Base-by-base conservation (phyloP, 2,113 vertebrate species). In the Tricholaema leucomelas region DNA sequence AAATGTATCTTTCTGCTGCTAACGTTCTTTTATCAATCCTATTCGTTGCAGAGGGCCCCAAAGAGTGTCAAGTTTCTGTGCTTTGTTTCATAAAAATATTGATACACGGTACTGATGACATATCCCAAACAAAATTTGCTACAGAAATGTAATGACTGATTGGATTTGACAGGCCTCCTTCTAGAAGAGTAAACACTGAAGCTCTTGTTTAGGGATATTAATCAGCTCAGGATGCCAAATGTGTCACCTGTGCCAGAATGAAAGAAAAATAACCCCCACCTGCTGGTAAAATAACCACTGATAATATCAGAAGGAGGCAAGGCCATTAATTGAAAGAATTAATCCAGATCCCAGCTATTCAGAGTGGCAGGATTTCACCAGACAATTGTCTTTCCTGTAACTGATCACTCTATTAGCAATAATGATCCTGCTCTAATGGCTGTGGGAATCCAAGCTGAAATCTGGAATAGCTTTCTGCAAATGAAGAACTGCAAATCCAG, bases 161-260 rank as follows among this genome's bases (percentile, higher is more conserved):
- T 92, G 75, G 63, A 89, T 87, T 85, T 94, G 85, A 95, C 81
- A 88, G 81, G 72, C 33, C 77, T 92, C 79, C 30, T 92, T 81
- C 85, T 87, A 90, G 70, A 87, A 69, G 25, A 74, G 85, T 83
- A 90, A 94, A 89, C 82, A 92, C 61, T n/a, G 65, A 84, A 88
- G 83, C 83, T 67, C 83, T 92, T 90, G 58, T 84, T 95, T 84
- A 81, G 72, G 31, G 40, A 44, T 83, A 87, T 91, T 87, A 87
- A 95, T 92, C 83, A 92, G 66, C 52, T 85, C 55, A 59, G 61
- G 55, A 85, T 83, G 81, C 31, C 72, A 85, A 71, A 60, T 0
- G 0, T 50, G 74, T 78, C 83, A 91, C 88, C 90, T 93, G 81
- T 48, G 64, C 46, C 81, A 87, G 56, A 69, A 78, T 16, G 54